Evolutionary conservation across 2,113 vertebrate genomes (phyloP), one percentile per base, ranked within the genome.

Genomic region (Eidolon helvum): DNA sequence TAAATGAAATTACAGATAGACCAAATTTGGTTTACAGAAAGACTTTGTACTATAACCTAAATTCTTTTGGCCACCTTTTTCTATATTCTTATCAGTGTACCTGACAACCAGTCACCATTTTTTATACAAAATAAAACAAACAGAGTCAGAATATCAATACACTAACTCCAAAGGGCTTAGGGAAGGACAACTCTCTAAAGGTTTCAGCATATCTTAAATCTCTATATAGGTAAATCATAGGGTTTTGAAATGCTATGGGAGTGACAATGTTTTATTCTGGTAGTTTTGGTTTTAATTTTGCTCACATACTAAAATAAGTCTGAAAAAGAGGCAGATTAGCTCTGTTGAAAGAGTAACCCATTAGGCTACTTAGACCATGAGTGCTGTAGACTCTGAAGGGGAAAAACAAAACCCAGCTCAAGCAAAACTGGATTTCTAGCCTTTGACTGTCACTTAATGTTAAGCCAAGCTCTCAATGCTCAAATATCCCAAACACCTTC

Each of bases 361-460:
- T 24, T 16, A 61, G 28, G 16, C 16, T 57, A 68, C n/a, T 79
- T 30, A 61, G 89, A 43, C 45, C 43, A 43, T 57, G 15, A 72
- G 28, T 40, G 4, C 16, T 65, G 33, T 24, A 69, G 65, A 71
- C 57, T 61, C 61, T 33, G 18, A 85, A 71, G 74, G 90, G 61
- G 65, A 92, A 90, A 92, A 90, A 38, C 18, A 97, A 93, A 90
- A 50, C n/a, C 71, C 22, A 87, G 65, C 38, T 92, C 59, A 74
- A 22, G 80, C 0, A 30, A 93, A 88, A 69, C 48, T 38, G 12
- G 21, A 79, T 83, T 43, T 86, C 50, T 71, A 50, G 43, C 40
- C 50, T 85, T 71, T 45, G 57, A 6, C 7, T 92, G 50, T 40
- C 28, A 75, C 48, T 87, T 88, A 91, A 48, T 28, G 40, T 55